Evolutionary conservation across 1,140 invertebrate genomes (phyloP).

Genomic region (Trissolcus basalis): DNA sequence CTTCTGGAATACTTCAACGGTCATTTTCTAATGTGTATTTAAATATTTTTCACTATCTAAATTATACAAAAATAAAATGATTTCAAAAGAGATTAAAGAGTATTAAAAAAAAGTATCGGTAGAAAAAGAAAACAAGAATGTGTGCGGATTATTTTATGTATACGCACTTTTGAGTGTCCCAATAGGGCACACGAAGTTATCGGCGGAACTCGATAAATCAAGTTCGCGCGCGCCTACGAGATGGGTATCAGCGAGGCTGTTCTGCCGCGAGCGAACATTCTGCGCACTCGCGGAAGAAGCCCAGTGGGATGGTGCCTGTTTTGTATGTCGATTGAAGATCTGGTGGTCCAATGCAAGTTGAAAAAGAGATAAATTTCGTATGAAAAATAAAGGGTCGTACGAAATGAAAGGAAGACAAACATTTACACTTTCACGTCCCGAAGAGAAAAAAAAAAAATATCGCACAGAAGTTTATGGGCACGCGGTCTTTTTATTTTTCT

Average conservation of each 20-base stretch:
- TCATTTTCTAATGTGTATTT: too few species aligned
- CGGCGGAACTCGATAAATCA: constrained; percentile 66
- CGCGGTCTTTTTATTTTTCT: too few species aligned
- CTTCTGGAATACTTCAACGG: too few species aligned
- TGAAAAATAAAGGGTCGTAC: not conserved
- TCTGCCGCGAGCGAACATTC: constrained; percentile 43
- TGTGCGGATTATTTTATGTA: constrained; percentile 53
- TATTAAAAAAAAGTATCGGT: too few species aligned
- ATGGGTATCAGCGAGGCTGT: constrained; percentile 62
- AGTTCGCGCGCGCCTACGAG: constrained; percentile 66
- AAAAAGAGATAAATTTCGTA: constrained; percentile 19
- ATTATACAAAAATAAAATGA: too few species aligned
- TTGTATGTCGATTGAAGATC: constrained; percentile 22
- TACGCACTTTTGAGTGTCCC: constrained; percentile 42
- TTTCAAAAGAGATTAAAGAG: too few species aligned
- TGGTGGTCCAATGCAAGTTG: constrained; percentile 6
- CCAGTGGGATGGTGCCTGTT: constrained; percentile 38
- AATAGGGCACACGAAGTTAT: constrained; percentile 60
- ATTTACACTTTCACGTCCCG: not conserved
- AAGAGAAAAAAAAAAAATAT: too few species aligned
- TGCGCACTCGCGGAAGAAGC: constrained; percentile 38
- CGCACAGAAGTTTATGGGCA: too few species aligned
- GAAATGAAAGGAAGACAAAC: too few species aligned
- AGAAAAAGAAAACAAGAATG: constrained; percentile 21
- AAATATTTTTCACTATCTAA: too few species aligned